Conservation (phyloP, 2,113 vertebrate species). For the Alethe diademata region DNA sequence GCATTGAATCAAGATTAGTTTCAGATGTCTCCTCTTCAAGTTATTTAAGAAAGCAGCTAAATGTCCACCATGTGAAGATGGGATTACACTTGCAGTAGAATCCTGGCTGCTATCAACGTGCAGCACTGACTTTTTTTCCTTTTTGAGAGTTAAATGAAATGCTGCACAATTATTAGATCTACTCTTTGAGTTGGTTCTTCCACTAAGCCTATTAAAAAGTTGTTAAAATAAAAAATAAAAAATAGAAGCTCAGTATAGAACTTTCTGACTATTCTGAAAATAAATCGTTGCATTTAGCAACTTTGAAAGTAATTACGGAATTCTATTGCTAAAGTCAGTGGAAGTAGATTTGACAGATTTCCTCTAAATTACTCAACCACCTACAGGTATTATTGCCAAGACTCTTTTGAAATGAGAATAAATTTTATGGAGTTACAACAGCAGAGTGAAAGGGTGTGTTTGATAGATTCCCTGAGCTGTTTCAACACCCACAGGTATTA, state of each 20-base stretch:
- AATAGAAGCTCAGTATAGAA: not conserved
- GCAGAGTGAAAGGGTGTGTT: constrained; percentile 73
- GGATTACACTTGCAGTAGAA: not conserved
- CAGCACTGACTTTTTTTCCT: not conserved
- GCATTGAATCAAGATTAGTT: not conserved
- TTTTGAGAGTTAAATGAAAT: not conserved
- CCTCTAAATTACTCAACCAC: constrained; percentile 75
- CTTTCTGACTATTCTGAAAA: not conserved
- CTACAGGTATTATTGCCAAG: constrained; percentile 69
- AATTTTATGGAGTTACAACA: constrained; percentile 72
- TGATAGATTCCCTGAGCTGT: constrained; percentile 75
- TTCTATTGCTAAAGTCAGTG: constrained; percentile 55
- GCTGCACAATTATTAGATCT: not conserved
- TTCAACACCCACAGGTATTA: constrained; percentile 84
- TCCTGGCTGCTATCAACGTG: not conserved
- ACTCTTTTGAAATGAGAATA: constrained; percentile 74
- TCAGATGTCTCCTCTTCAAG: not conserved
- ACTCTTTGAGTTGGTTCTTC: not conserved
- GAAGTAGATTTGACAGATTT: constrained; percentile 70
- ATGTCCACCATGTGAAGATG: not conserved
- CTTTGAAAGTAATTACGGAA: constrained; percentile 52
- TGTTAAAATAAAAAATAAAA: no score
- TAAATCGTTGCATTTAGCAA: constrained; percentile 45
- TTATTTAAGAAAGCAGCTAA: not conserved
- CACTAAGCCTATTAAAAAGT: not conserved